Percentiles rank a stretch among this genome's conserved stretches.
These are phyloP conservation scores for Sepiola atlantica DNA, from an alignment of 2,888 invertebrate species.

Conservation along the genomic window DNA sequence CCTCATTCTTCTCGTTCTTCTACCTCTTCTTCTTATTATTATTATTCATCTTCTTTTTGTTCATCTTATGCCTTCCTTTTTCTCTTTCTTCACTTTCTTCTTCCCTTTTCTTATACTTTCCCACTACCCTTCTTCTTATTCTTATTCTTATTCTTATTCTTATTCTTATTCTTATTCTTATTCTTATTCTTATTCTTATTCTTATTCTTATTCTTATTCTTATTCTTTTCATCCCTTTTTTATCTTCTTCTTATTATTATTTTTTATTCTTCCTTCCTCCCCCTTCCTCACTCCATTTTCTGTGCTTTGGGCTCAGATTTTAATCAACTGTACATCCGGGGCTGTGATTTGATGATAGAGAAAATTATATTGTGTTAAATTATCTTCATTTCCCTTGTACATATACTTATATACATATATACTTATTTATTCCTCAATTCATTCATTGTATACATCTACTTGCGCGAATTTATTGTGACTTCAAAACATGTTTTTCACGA, in stretches of 20 bases:
- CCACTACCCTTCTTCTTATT: background rate
- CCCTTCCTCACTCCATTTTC: background rate
- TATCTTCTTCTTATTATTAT: background rate
- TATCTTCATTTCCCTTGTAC: background rate
- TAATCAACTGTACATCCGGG: constrained; percentile 1
- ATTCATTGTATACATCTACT: background rate
- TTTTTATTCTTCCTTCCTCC: too few relatives aligned
- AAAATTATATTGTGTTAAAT: background rate
- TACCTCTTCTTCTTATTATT: too few relatives aligned
- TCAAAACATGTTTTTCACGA: background rate
- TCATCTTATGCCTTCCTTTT: too few relatives aligned
- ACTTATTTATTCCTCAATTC: background rate
- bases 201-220: too few relatives aligned
- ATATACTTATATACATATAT: background rate
- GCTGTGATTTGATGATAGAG: constrained; percentile 32
- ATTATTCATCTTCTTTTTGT: too few relatives aligned
- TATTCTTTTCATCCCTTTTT: too few relatives aligned
- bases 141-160: too few relatives aligned
- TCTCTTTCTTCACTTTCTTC: background rate
- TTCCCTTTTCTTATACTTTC: background rate
- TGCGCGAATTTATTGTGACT: background rate
- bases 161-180: too few relatives aligned
- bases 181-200: too few relatives aligned
- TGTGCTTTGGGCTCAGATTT: constrained; percentile 12
- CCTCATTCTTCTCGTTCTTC: too few relatives aligned